Conservation (phyloP, 2,797 vertebrate genomes). For the Diplodus sargus region DNA sequence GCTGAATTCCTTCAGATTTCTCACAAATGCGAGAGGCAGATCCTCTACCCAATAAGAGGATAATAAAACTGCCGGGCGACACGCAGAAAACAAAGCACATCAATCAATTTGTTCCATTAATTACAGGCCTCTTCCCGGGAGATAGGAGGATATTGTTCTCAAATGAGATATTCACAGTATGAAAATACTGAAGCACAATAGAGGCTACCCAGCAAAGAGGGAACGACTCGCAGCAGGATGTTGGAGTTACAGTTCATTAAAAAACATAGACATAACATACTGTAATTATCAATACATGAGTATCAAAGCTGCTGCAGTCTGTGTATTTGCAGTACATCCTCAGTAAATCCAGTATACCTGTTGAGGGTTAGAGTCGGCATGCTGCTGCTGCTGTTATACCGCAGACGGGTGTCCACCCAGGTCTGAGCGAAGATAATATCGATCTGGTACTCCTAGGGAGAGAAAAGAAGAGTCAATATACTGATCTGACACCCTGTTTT, state of each 20-base stretch:
- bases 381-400: slow-evolving; percentile 94
- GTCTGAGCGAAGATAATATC: slow-evolving; percentile 96
- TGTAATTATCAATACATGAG: neutral
- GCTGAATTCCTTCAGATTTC: slow-evolving; percentile 22
- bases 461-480: slow-evolving; percentile 54
- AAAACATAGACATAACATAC: neutral
- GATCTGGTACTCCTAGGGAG: slow-evolving; percentile 93
- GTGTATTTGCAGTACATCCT: neutral
- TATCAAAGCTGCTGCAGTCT: neutral
- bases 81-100: slow-evolving; percentile 63
- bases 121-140: slow-evolving; percentile 55
- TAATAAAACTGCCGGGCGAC: slow-evolving; percentile 50
- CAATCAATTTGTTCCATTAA: slow-evolving; percentile 74
- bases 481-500: slow-evolving; percentile 30
- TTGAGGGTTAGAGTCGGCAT: slow-evolving; percentile 91
- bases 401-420: slow-evolving; percentile 93
- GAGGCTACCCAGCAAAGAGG: slow-evolving; percentile 16
- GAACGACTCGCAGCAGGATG: neutral
- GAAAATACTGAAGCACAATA: slow-evolving; percentile 45
- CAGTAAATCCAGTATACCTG: slow-evolving; percentile 63
- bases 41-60: slow-evolving; percentile 41
- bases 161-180: slow-evolving; percentile 56
- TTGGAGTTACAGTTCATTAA: neutral
- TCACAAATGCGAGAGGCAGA: slow-evolving; percentile 32
- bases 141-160: slow-evolving; percentile 48